These are phyloP conservation scores for Plutomurus gul DNA, from an alignment of 1,140 invertebrate genomes.

Conservation along the genomic window DNA sequence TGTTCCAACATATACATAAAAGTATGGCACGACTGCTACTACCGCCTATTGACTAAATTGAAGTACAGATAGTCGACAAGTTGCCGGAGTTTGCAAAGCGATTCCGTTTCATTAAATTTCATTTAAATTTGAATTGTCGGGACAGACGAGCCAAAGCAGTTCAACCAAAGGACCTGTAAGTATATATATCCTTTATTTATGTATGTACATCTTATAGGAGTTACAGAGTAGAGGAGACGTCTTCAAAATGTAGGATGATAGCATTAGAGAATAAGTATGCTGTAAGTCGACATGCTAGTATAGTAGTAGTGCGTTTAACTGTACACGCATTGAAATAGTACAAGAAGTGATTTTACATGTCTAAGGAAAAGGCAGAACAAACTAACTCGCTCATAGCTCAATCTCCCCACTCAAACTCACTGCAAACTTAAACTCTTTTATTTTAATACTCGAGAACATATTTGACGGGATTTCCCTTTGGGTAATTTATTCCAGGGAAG, in stretches of 20 bases:
- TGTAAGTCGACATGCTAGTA: too few relatives aligned
- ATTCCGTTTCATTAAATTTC: background rate
- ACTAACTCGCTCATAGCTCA: background rate
- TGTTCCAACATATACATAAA: too few relatives aligned
- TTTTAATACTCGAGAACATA: slow-evolving; percentile 19
- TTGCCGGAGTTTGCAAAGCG: background rate
- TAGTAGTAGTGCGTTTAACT: too few relatives aligned
- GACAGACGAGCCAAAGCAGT: background rate
- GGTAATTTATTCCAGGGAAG: slow-evolving; percentile 10
- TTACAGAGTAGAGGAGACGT: too few relatives aligned
- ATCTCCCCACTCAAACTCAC: too few relatives aligned
- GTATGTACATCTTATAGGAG: too few relatives aligned
- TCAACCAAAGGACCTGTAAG: background rate
- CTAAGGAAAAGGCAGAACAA: background rate
- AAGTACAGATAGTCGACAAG: background rate
- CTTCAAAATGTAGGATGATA: too few relatives aligned
- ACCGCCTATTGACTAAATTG: background rate
- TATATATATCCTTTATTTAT: too few relatives aligned
- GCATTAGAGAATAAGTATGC: too few relatives aligned
- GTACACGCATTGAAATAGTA: background rate
- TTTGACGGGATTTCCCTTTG: background rate
- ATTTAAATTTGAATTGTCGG: background rate
- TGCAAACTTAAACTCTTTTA: slow-evolving; percentile 1
- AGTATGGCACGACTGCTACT: too few relatives aligned
- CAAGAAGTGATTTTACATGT: background rate